phyloP scores from a whole-genome alignment of 2,797 vertebrate species.

The Coluber constrictor region DNA sequence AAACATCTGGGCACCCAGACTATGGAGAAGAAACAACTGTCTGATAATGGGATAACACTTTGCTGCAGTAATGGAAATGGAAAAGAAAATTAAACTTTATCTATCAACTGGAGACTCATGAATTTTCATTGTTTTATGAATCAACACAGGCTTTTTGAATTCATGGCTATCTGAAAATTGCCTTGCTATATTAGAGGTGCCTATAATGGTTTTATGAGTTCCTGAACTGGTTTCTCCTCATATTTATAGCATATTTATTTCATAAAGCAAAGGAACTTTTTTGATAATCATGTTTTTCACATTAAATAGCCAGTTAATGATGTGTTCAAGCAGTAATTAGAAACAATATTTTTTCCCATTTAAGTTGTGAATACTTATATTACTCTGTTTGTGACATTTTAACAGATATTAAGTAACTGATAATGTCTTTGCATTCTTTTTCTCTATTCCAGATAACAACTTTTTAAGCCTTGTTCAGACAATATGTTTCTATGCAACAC shows the following conservation, averaged over 20 bases:
- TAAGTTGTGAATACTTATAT: conserved; percentile 10
- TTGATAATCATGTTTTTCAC: neutral
- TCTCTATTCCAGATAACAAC: neutral
- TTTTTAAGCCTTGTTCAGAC: neutral
- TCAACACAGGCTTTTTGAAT: neutral
- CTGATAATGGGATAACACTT: neutral
- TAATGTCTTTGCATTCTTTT: neutral
- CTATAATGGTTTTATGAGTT: neutral
- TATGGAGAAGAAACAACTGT: neutral
- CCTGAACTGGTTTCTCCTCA: neutral
- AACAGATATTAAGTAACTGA: neutral
- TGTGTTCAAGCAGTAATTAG: neutral
- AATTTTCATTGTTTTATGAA: neutral
- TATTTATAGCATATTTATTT: neutral
- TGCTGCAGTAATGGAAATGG: neutral
- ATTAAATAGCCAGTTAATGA: conserved; percentile 3
- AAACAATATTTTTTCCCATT: neutral
- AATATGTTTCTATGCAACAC: neutral
- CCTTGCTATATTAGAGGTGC: neutral
- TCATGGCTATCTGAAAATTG: neutral
- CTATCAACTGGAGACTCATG: neutral
- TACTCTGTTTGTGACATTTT: conserved; percentile 5
- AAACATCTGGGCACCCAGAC: neutral
- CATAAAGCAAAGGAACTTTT: neutral
- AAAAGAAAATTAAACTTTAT: neutral